These are phyloP conservation scores for Raja brachyura DNA, from an alignment of 2,113 vertebrate species.

Conservation along the genomic window DNA sequence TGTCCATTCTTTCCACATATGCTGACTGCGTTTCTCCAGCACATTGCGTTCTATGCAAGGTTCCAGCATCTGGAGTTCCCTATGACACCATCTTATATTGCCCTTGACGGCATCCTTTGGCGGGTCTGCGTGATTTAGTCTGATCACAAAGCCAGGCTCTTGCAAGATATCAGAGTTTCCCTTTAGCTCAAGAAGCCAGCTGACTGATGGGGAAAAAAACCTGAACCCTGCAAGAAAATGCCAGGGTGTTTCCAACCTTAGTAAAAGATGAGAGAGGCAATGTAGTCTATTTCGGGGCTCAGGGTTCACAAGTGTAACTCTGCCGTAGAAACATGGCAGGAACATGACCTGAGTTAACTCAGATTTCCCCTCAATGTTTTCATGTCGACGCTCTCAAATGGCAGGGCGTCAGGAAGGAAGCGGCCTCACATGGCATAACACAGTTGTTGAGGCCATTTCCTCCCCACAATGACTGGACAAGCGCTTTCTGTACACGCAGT, in stretches of 20 bases:
- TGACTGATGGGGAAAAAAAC: too few relatives aligned
- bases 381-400: background rate
- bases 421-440: constrained; percentile 32
- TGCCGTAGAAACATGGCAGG: background rate
- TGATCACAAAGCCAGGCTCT: background rate
- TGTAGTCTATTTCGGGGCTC: background rate
- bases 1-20: too few relatives aligned
- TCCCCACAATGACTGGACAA: constrained; percentile 28
- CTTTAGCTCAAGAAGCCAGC: background rate
- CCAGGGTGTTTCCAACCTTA: background rate
- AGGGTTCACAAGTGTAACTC: background rate
- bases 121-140: too few relatives aligned
- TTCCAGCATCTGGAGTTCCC: too few relatives aligned
- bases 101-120: background rate
- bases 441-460: constrained; percentile 34
- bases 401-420: constrained; percentile 29
- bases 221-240: background rate
- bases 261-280: background rate
- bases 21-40: too few relatives aligned
- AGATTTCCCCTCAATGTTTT: constrained; percentile 27
- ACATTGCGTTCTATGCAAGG: too few relatives aligned
- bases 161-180: background rate
- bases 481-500: background rate
- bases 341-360: constrained; percentile 9
- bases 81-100: background rate